Evolutionary conservation across 2,797 vertebrate species (phyloP).

Genomic region (Sarcophilus harrisii): DNA sequence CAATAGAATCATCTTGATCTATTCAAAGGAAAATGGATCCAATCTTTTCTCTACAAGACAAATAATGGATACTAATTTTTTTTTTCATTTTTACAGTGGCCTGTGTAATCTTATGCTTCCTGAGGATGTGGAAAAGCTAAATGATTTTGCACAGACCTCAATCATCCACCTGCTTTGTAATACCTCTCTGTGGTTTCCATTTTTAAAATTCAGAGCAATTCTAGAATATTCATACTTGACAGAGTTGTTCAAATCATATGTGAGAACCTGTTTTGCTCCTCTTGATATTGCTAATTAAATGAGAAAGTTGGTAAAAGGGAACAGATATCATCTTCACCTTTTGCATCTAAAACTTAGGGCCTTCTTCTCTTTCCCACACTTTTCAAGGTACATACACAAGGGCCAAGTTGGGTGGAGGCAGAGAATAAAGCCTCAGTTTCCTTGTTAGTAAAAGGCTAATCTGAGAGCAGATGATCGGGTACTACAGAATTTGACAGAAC

Average conservation of each 20-base stretch:
- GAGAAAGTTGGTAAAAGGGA: background rate
- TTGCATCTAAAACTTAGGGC: conserved; percentile 1
- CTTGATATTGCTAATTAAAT: background rate
- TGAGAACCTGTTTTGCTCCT: background rate
- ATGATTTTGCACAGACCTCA: background rate
- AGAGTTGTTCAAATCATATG: background rate
- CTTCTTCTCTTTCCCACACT: conserved; percentile 9
- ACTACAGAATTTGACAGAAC: too few relatives aligned
- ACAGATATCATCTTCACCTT: background rate
- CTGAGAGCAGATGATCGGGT: too few relatives aligned
- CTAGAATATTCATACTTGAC: background rate
- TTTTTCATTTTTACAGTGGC: background rate
- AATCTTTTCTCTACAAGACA: background rate
- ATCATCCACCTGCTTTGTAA: conserved; percentile 39
- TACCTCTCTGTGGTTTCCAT: conserved; percentile 33
- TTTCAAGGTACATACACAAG: background rate
- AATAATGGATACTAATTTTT: background rate
- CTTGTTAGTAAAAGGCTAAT: too few relatives aligned
- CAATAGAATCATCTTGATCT: background rate
- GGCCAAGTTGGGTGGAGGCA: background rate
- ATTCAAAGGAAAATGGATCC: background rate
- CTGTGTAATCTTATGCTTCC: conserved; percentile 46
- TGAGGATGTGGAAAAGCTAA: conserved; percentile 65
- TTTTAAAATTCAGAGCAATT: conserved; percentile 45
- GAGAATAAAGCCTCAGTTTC: background rate